Percentiles rank a stretch among this genome's conserved stretches.
Conservation (phyloP, 2,888 invertebrate species). For the Anoplius nigerrimus region DNA sequence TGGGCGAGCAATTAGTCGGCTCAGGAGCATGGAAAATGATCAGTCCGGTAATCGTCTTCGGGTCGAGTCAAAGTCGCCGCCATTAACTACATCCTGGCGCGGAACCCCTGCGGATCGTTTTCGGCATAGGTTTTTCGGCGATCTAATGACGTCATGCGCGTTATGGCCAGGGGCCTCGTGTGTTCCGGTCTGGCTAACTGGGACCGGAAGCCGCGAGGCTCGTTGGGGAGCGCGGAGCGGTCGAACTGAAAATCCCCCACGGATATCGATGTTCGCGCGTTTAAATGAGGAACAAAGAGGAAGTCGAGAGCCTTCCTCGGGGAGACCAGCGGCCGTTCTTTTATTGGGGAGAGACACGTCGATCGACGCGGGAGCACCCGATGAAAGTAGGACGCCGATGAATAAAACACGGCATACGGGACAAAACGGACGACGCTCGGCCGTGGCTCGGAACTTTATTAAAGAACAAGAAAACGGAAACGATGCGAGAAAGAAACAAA, state of each 20-base stretch:
- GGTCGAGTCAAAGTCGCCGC: constrained; percentile 37
- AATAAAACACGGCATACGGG: too few relatives aligned
- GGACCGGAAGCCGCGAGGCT: constrained; percentile 52
- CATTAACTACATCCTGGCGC: constrained; percentile 57
- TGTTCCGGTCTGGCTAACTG: constrained; percentile 54
- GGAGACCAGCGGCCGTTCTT: background rate
- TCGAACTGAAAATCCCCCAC: constrained; percentile 54
- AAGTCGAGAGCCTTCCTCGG: constrained; percentile 21
- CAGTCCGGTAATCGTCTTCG: constrained; percentile 59
- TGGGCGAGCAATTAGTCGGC: constrained; percentile 28
- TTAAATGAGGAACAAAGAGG: constrained; percentile 41
- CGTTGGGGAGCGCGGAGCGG: constrained; percentile 42
- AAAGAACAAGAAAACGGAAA: too few relatives aligned
- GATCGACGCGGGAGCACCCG: too few relatives aligned
- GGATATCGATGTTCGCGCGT: constrained; percentile 53
- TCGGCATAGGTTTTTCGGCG: constrained; percentile 48
- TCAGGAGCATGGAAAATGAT: constrained; percentile 59
- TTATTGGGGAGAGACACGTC: background rate
- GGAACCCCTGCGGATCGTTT: constrained; percentile 61
- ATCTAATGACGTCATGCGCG: constrained; percentile 48
- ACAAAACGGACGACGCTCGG: too few relatives aligned
- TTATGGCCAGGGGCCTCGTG: constrained; percentile 27
- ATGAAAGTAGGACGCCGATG: too few relatives aligned
- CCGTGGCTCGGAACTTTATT: too few relatives aligned
- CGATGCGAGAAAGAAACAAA: background rate